These are phyloP conservation scores for Drosophila nr. fundita DNA, from an alignment of 2,888 invertebrate genomes.

Conservation along the genomic window DNA sequence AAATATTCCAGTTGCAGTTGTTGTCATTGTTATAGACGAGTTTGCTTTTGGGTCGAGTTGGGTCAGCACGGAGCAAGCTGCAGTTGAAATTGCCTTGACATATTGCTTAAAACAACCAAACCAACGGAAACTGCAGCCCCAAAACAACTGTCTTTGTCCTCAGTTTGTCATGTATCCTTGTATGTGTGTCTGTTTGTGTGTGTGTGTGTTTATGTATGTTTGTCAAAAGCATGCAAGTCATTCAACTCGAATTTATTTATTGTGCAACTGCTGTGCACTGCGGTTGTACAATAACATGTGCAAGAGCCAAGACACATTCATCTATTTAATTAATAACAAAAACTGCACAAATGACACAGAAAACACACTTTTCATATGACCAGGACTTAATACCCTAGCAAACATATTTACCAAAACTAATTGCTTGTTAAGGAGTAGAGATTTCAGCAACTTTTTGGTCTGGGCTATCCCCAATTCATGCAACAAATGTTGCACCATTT, in stretches of 20 bases:
- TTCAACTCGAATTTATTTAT: conserved; percentile 73
- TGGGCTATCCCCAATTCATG: too few relatives aligned
- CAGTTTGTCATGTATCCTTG: conserved; percentile 4
- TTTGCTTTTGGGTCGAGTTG: conserved; percentile 43
- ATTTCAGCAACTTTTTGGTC: neutral
- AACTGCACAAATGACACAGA: conserved; percentile 43
- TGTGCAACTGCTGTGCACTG: conserved; percentile 54
- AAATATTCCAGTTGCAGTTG: conserved; percentile 48
- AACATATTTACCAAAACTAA: neutral
- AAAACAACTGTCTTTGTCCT: conserved; percentile 44
- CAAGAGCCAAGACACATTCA: conserved; percentile 58
- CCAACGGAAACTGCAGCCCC: conserved; percentile 32
- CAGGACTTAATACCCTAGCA: conserved; percentile 10
- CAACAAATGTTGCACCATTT: too few relatives aligned
- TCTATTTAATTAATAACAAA: conserved; percentile 73
- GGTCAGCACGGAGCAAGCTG: conserved; percentile 50
- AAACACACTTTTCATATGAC: neutral
- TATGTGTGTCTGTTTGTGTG: neutral
- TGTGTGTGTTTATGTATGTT: conserved; percentile 30
- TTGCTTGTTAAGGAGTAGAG: neutral
- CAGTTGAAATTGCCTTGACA: conserved; percentile 66
- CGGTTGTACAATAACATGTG: conserved; percentile 28
- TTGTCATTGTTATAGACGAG: conserved; percentile 22
- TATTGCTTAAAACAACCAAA: conserved; percentile 59
- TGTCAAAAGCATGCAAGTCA: conserved; percentile 68